Percentiles rank a stretch among this genome's conserved stretches.
phyloP scores from a whole-genome alignment of 2,888 invertebrate species.

The Arctia plantaginis region DNA sequence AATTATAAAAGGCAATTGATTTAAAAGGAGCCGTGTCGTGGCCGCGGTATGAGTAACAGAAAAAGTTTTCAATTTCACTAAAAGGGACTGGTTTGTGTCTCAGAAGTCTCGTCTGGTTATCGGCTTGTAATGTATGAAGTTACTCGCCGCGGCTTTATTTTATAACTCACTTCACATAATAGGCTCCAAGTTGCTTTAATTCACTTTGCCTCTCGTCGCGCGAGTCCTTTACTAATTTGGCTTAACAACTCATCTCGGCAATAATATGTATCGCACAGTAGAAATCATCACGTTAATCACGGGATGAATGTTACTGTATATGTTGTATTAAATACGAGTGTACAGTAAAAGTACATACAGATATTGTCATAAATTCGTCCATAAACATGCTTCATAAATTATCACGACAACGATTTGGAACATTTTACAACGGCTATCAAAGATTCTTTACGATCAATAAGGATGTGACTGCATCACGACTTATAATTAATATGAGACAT shows the following conservation, averaged over 20 bases:
- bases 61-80: slow-evolving; percentile 87
- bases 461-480: slow-evolving; percentile 78
- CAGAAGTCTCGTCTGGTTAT: slow-evolving; percentile 87
- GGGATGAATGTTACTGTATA: slow-evolving; percentile 41
- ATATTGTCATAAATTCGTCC: slow-evolving; percentile 79
- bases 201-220: slow-evolving; percentile 72
- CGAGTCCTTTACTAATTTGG: slow-evolving; percentile 70
- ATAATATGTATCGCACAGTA: slow-evolving; percentile 42
- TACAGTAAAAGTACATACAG: slow-evolving; percentile 60
- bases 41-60: slow-evolving; percentile 85
- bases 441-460: slow-evolving; percentile 83
- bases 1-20: slow-evolving; percentile 87
- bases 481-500: slow-evolving; percentile 85
- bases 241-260: slow-evolving; percentile 56
- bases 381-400: slow-evolving; percentile 86
- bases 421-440: slow-evolving; percentile 85
- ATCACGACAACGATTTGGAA: slow-evolving; percentile 84
- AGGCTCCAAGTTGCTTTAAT: slow-evolving; percentile 80
- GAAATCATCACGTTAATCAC: slow-evolving; percentile 45
- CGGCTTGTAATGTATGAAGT: slow-evolving; percentile 87
- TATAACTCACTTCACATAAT: slow-evolving; percentile 86
- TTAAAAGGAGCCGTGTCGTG: slow-evolving; percentile 84
- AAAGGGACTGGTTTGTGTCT: slow-evolving; percentile 87
- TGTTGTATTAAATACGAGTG: slow-evolving; percentile 44
- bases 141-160: slow-evolving; percentile 83